Evolutionary conservation across 2,113 vertebrate genomes (phyloP).

Genomic region (Narcine bancroftii): DNA sequence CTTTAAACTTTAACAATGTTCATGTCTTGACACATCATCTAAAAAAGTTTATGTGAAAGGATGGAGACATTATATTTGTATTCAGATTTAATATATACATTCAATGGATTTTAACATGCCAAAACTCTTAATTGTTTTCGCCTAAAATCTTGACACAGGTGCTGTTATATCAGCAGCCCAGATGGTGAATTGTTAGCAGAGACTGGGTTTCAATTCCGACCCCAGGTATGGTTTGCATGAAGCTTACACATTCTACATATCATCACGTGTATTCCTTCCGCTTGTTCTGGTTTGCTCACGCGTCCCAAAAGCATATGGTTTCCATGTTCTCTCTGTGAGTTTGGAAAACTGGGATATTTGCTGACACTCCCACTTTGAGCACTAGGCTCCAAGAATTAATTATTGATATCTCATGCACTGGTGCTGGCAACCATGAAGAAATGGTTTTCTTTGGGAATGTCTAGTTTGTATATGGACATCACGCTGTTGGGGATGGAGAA

Average conservation of each 20-base stretch:
- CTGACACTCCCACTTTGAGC: not conserved
- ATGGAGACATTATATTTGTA: not conserved
- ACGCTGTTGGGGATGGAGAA: not conserved
- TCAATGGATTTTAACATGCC: not conserved
- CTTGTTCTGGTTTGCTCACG: no score
- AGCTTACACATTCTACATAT: no score
- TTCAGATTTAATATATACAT: not conserved
- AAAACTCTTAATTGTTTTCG: not conserved
- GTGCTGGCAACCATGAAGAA: not conserved
- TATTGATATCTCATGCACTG: not conserved
- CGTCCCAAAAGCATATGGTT: no score
- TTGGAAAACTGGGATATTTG: no score
- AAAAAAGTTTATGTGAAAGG: not conserved
- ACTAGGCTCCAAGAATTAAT: not conserved
- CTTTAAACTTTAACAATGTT: not conserved
- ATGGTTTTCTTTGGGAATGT: not conserved
- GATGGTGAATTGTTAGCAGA: no score
- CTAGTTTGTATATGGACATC: not conserved
- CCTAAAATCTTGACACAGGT: not conserved
- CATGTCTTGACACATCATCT: not conserved
- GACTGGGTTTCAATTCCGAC: no score
- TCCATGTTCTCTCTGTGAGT: no score
- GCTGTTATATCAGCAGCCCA: not conserved
- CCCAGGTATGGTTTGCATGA: no score
- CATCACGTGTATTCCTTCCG: no score